Conservation (phyloP, 2,797 vertebrate species). For the Todus mexicanus region DNA sequence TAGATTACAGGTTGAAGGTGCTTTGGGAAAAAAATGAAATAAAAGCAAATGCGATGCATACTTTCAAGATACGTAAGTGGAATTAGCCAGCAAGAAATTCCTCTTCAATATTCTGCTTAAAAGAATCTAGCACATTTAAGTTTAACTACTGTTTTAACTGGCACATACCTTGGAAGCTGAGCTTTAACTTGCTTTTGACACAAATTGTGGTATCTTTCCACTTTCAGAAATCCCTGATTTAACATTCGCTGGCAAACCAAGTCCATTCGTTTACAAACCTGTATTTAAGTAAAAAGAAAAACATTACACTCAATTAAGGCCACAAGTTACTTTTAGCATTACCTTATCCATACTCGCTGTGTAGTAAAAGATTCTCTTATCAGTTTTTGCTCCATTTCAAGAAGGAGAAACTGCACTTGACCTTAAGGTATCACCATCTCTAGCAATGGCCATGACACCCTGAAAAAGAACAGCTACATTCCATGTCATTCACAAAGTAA, state of each 20-base stretch:
- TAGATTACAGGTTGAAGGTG: background rate
- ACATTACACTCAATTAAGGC: background rate
- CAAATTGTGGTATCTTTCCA: slow-evolving; percentile 95
- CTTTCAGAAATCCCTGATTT: slow-evolving; percentile 97
- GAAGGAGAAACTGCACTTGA: background rate
- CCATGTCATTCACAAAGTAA: background rate
- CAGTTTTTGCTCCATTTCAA: background rate
- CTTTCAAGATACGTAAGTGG: background rate
- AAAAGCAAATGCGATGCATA: background rate
- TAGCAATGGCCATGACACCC: background rate
- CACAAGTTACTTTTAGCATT: background rate
- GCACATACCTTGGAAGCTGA: slow-evolving; percentile 90
- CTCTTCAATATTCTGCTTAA: background rate
- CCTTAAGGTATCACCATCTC: background rate
- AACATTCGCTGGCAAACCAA: slow-evolving; percentile 95
- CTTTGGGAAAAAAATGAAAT: background rate
- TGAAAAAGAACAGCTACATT: background rate
- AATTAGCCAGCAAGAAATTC: background rate
- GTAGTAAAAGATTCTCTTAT: background rate
- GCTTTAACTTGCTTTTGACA: slow-evolving; percentile 99
- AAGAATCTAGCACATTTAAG: background rate
- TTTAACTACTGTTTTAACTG: background rate
- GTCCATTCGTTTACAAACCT: slow-evolving; percentile 99
- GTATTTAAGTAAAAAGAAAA: slow-evolving; percentile 46
- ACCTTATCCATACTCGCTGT: background rate